Evolutionary conservation across 2,113 vertebrate species (phyloP).

Genomic region (Oxygymnocypris stewartii): DNA sequence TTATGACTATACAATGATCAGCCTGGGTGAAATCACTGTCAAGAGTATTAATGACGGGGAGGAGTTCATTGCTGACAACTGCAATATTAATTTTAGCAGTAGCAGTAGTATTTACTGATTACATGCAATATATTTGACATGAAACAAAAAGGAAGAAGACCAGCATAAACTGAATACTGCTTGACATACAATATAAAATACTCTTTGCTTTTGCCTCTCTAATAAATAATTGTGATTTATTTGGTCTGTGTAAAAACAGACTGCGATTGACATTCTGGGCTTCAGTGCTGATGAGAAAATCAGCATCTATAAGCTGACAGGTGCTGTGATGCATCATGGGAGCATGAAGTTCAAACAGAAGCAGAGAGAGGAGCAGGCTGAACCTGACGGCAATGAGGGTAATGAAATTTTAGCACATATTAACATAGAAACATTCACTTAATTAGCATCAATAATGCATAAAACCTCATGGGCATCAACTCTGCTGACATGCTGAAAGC

Average conservation of each 20-base stretch:
- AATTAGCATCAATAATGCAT: neutral
- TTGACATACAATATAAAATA: neutral
- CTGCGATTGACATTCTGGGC: slow-evolving; percentile 75
- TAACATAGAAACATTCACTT: neutral
- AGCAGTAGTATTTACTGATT: no score
- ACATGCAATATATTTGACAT: neutral
- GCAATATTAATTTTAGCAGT: neutral
- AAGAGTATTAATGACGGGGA: neutral
- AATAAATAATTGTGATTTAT: neutral
- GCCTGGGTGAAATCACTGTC: neutral
- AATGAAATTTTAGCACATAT: neutral
- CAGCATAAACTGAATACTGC: neutral
- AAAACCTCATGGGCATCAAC: slow-evolving; percentile 60
- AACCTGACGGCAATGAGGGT: slow-evolving; percentile 87
- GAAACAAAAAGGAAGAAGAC: neutral
- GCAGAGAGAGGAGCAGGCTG: slow-evolving; percentile 49
- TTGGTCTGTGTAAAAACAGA: slow-evolving; percentile 53
- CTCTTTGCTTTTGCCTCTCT: neutral
- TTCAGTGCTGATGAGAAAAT: slow-evolving; percentile 84
- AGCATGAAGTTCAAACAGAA: slow-evolving; percentile 70
- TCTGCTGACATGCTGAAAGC: slow-evolving; percentile 64
- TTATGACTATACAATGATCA: slow-evolving; percentile 80
- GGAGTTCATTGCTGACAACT: neutral
- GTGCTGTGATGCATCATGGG: slow-evolving; percentile 89
- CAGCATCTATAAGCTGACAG: slow-evolving; percentile 82